Evolutionary conservation across 2,888 invertebrate species (phyloP), one percentile per base, ranked within the genome.

Genomic region (Eilema griseolum): DNA sequence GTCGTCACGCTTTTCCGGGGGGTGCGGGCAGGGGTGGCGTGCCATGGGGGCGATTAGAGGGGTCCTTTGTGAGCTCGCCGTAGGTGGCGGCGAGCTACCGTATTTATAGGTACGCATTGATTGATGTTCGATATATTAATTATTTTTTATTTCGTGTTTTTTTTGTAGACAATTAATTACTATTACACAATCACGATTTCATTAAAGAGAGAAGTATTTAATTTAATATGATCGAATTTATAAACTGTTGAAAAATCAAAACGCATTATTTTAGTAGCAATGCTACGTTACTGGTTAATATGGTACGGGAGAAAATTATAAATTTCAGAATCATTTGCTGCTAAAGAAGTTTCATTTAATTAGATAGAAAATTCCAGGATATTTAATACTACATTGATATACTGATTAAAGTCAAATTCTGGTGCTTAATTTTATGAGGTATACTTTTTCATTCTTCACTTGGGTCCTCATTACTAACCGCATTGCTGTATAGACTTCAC

Each of bases 1-100:
- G 95, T 94, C 95, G 95, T 95, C 95, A 95, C 94, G 95, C 93
- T 94, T 93, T 93, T 91, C 92, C 92, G 88, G 90, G 89, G 80
- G 66, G 81, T 62, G 81, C 76, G 78, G 76, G 81, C 72, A 79
- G 78, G 77, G 83, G 80, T 80, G 82, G 79, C 64, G 85, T 71
- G 80, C 33, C 72, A 73, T 86, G 89, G 88, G 89, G 92, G 88
- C 92, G 93, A 93, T 94, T 94, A 93, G 92, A 93, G 93, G 93
- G 93, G 90, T 89, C 91, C 89, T 91, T 90, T 90, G 91, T 90
- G 88, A 88, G 90, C 88, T 86, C 87, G 85, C 88, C 87, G 92
- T 90, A 90, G 92, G 91, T 88, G 91, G 90, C 81, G 83, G 85
- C 76, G 80, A 77, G 83, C 81, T 76, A 76, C 84, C 83, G 77